Evolutionary conservation across 2,113 vertebrate genomes (phyloP).

Genomic region (Lanius ludovicianus): DNA sequence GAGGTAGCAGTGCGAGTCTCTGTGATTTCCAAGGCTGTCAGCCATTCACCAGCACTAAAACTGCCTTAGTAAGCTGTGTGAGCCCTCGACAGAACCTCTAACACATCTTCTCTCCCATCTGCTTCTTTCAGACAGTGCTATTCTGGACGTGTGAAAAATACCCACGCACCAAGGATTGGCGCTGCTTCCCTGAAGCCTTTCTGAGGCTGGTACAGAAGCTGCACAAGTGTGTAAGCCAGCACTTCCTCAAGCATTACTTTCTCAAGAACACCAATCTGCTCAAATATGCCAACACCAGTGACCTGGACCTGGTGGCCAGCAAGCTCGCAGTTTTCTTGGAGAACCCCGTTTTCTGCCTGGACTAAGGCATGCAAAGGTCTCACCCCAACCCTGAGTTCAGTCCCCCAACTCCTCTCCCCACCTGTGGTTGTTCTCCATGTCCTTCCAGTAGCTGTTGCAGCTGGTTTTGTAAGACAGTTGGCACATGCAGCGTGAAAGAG

Average conservation of each 20-base stretch:
- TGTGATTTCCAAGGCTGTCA: slow-evolving; percentile 20
- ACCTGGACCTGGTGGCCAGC: slow-evolving; percentile 78
- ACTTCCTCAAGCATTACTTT: slow-evolving; percentile 82
- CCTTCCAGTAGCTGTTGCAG: slow-evolving; percentile 13
- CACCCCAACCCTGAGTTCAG: not conserved
- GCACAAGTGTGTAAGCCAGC: slow-evolving; percentile 82
- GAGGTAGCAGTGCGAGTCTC: not conserved
- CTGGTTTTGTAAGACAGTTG: slow-evolving; percentile 7
- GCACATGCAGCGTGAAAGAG: slow-evolving; percentile 18
- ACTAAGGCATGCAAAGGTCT: slow-evolving; percentile 38
- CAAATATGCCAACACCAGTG: slow-evolving; percentile 71
- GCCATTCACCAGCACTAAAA: not conserved
- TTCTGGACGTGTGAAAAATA: slow-evolving; percentile 87
- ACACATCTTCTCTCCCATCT: slow-evolving; percentile 46
- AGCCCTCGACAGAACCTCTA: slow-evolving; percentile 59
- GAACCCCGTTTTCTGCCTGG: slow-evolving; percentile 59
- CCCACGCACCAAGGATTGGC: slow-evolving; percentile 77
- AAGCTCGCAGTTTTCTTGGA: slow-evolving; percentile 77
- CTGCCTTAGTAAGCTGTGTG: slow-evolving; percentile 30
- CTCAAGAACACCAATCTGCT: slow-evolving; percentile 80
- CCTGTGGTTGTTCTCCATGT: not conserved
- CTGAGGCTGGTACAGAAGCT: slow-evolving; percentile 79
- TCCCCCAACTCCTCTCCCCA: not conserved
- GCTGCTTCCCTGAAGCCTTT: slow-evolving; percentile 70
- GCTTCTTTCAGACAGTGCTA: slow-evolving; percentile 77